Evolutionary conservation across 2,113 vertebrate species (phyloP).

Genomic region (Eira barbara): DNA sequence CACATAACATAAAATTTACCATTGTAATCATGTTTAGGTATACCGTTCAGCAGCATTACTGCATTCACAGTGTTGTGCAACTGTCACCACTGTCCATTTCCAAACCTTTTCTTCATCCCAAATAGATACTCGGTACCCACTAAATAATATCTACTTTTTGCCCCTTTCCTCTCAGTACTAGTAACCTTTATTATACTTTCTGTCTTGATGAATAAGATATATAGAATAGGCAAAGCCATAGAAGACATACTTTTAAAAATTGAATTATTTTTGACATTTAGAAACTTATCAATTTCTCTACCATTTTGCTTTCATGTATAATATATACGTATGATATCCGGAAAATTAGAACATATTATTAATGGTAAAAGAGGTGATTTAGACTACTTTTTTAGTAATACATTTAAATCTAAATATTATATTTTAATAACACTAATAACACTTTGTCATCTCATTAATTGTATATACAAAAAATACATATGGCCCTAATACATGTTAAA

Average conservation of each 20-base stretch:
- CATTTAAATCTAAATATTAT: slow-evolving; percentile 61
- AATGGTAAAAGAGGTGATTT: slow-evolving; percentile 1
- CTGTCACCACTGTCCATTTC: neutral
- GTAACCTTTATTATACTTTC: neutral
- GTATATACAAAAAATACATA: slow-evolving; percentile 65
- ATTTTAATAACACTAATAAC: slow-evolving; percentile 23
- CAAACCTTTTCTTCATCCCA: neutral
- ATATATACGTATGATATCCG: neutral
- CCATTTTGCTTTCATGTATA: neutral
- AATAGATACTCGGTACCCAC: neutral
- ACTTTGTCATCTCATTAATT: slow-evolving; percentile 65
- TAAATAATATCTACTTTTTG: neutral
- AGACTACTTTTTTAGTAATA: slow-evolving; percentile 14
- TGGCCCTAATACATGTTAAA: slow-evolving; percentile 58
- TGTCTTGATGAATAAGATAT: neutral
- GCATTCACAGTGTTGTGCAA: neutral
- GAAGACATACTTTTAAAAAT: neutral
- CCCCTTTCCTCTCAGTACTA: neutral
- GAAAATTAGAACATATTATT: neutral
- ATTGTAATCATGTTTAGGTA: neutral
- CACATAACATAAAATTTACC: neutral
- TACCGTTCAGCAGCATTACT: neutral
- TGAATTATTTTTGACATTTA: neutral
- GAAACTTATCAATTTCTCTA: neutral
- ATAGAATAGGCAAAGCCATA: neutral